Percentiles rank a stretch among this genome's conserved stretches.
phyloP scores from a whole-genome alignment of 2,888 invertebrate genomes.

The Anoncus sp. region DNA sequence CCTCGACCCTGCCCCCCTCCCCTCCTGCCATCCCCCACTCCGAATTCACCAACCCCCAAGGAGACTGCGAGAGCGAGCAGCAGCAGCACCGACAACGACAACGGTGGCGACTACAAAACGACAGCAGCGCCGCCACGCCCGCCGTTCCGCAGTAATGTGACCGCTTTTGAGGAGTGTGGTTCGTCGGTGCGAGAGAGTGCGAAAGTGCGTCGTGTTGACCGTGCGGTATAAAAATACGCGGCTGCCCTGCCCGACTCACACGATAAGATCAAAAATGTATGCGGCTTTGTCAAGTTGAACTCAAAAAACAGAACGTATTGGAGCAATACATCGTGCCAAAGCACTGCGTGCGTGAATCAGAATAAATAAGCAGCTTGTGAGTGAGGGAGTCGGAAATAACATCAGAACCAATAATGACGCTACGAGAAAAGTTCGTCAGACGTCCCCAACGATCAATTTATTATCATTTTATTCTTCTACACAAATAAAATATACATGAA shows the following conservation, averaged over 20 bases:
- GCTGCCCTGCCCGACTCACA: neutral
- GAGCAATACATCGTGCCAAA: neutral
- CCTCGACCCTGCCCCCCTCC: conserved; percentile 68
- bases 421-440: conserved; percentile 13
- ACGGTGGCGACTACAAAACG: conserved; percentile 74
- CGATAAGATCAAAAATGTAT: conserved; percentile 10
- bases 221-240: conserved; percentile 29
- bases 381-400: conserved; percentile 11
- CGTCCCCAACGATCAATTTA: neutral
- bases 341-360: conserved; percentile 1
- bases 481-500: neutral
- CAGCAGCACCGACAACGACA: conserved; percentile 63
- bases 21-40: too few relatives aligned
- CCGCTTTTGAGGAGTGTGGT: conserved; percentile 77
- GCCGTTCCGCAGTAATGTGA: conserved; percentile 81
- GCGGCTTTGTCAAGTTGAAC: neutral
- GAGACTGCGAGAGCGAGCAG: conserved; percentile 59
- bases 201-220: conserved; percentile 41
- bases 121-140: conserved; percentile 76
- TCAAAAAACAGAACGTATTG: neutral
- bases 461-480: neutral
- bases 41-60: conserved; percentile 49
- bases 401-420: conserved; percentile 30
- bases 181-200: conserved; percentile 61
- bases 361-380: neutral